A percentile compares a stretch with the other conserved stretches of the same genome.
phyloP scores from a whole-genome alignment of 2,888 invertebrate genomes.

The Noctuana brunneofusca region DNA sequence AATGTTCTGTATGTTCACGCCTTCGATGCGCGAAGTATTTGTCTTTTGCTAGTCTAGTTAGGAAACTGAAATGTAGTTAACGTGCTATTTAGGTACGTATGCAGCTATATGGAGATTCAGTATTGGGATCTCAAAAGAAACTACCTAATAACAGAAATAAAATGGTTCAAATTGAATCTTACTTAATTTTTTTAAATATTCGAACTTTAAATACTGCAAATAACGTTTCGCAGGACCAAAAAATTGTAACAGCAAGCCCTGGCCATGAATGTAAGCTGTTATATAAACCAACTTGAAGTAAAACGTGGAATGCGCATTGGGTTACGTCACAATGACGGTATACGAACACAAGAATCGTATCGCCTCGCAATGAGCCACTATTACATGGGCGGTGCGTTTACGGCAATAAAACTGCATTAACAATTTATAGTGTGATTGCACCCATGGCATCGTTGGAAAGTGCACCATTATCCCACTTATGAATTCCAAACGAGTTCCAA shows the following conservation, averaged over 20 bases:
- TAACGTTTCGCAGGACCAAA: background rate
- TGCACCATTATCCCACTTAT: constrained; percentile 33
- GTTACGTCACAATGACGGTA: constrained; percentile 21
- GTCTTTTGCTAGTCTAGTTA: background rate
- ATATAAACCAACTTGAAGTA: background rate
- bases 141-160: too few relatives aligned
- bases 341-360: constrained; percentile 16
- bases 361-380: constrained; percentile 11
- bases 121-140: too few relatives aligned
- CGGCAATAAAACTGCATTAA: constrained; percentile 41
- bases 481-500: constrained; percentile 26
- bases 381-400: constrained; percentile 37
- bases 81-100: background rate
- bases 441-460: constrained; percentile 32
- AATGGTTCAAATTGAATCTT: background rate
- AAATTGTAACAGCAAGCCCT: background rate
- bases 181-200: background rate
- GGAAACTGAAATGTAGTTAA: background rate
- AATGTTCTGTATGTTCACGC: constrained; percentile 29
- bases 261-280: constrained; percentile 3
- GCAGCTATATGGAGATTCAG: too few relatives aligned
- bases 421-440: constrained; percentile 45
- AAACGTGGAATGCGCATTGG: constrained; percentile 7
- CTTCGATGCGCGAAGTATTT: background rate
- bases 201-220: background rate